Conservation (phyloP, 2,888 invertebrate genomes). For the Tanaodytes sp. region DNA sequence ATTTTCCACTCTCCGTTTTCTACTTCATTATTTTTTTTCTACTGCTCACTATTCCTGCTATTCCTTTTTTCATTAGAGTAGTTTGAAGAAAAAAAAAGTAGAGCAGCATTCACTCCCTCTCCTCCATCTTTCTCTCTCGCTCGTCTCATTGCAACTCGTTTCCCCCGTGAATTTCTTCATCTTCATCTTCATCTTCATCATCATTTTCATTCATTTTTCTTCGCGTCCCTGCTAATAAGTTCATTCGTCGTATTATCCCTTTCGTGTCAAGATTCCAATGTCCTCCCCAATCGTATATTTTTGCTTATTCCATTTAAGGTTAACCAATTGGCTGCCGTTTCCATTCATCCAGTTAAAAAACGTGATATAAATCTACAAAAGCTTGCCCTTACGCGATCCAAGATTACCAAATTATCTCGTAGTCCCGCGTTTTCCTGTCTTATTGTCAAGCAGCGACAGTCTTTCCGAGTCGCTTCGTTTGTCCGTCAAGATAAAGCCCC, state of each 20-base stretch:
- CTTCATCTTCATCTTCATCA: constrained; percentile 24
- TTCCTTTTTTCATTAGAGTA: constrained; percentile 26
- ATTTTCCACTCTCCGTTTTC: constrained; percentile 28
- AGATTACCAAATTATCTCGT: constrained; percentile 28
- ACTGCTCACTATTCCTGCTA: constrained; percentile 22
- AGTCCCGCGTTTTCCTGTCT: constrained; percentile 19
- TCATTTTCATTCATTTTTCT: constrained; percentile 9
- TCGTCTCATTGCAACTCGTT: no score
- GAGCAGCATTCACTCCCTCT: constrained; percentile 23
- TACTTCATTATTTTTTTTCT: constrained; percentile 22
- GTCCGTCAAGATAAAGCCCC: constrained; percentile 37
- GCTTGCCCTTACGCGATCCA: background rate
- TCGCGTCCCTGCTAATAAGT: constrained; percentile 12
- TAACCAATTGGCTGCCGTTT: no score
- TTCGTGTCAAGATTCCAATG: no score
- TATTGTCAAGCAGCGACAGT: constrained; percentile 27
- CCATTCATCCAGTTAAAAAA: background rate
- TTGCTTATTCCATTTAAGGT: no score
- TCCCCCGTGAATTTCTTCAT: constrained; percentile 2
- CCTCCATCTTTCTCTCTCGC: constrained; percentile 5
- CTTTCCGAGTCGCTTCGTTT: constrained; percentile 36
- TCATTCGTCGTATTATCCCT: no score
- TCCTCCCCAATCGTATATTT: no score
- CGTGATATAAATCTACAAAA: constrained; percentile 10
- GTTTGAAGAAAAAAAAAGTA: constrained; percentile 29